Evolutionary conservation across 2,113 vertebrate species (phyloP).

Genomic region (Buteo buteo): DNA sequence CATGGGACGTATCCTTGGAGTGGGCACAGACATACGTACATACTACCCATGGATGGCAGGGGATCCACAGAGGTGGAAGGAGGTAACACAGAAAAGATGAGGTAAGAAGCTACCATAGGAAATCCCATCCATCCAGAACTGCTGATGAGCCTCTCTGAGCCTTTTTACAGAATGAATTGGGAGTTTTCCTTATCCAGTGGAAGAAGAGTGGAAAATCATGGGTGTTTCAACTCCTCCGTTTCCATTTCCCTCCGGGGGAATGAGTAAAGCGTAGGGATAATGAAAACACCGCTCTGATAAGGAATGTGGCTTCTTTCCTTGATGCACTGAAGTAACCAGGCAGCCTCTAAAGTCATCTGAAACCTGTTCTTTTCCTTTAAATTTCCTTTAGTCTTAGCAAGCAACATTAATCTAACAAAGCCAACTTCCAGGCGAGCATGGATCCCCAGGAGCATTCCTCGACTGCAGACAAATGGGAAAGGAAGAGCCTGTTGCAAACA

Average conservation of each 20-base stretch:
- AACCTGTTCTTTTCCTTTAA: background rate
- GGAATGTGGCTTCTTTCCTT: background rate
- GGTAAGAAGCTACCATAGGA: background rate
- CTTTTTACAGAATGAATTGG: background rate
- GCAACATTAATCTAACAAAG: slow-evolving; percentile 4
- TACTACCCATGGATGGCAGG: background rate
- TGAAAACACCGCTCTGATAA: background rate
- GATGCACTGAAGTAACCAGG: background rate
- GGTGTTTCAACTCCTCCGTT: background rate
- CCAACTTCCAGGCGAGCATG: background rate
- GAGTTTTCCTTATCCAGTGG: background rate
- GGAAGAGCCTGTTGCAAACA: background rate
- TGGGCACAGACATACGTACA: background rate
- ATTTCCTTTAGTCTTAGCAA: background rate
- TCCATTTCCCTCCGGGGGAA: background rate
- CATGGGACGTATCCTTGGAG: background rate
- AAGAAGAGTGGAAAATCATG: background rate
- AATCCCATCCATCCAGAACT: background rate
- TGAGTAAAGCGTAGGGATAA: background rate
- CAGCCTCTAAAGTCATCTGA: background rate
- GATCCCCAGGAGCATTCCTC: background rate
- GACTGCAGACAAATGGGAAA: background rate
- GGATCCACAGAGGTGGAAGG: background rate
- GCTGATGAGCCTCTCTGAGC: background rate
- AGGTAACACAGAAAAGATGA: background rate